Conservation (phyloP, 2,797 vertebrate genomes). For the Pipistrellus kuhlii region DNA sequence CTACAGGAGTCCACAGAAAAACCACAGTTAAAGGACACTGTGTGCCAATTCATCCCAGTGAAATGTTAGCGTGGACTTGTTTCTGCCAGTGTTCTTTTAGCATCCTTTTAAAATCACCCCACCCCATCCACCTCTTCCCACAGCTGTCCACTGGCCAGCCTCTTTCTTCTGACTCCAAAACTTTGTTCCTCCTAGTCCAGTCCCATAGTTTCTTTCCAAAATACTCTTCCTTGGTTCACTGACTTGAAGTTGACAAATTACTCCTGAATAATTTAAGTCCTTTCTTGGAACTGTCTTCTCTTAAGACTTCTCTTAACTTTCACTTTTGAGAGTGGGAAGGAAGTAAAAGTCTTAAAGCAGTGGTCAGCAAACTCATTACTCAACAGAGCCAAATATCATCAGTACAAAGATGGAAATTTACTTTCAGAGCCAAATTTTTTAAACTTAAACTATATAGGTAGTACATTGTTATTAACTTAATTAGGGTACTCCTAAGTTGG, state of each 20-base stretch:
- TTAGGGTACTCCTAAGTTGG: too few relatives aligned
- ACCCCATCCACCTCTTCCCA: not conserved
- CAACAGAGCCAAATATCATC: too few relatives aligned
- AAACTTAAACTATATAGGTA: too few relatives aligned
- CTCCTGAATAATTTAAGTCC: slow-evolving; percentile 39
- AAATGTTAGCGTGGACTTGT: not conserved
- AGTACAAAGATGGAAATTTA: too few relatives aligned
- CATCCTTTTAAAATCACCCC: not conserved
- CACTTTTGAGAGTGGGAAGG: not conserved
- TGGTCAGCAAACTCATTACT: too few relatives aligned
- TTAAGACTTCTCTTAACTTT: slow-evolving; percentile 36
- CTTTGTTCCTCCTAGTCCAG: not conserved
- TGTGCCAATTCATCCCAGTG: not conserved
- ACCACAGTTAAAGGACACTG: not conserved
- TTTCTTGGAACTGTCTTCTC: slow-evolving; percentile 12
- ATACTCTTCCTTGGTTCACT: not conserved
- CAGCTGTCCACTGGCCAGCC: not conserved
- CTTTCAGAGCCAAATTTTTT: too few relatives aligned
- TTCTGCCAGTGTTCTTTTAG: not conserved
- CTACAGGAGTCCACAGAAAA: slow-evolving; percentile 5
- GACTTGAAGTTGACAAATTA: not conserved
- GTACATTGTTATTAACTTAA: too few relatives aligned
- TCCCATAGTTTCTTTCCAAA: slow-evolving; percentile 8
- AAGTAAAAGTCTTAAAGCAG: not conserved
- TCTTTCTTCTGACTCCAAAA: slow-evolving; percentile 8